Base-by-base conservation (phyloP, 2,113 vertebrate species). In the Dicaeum eximium region DNA sequence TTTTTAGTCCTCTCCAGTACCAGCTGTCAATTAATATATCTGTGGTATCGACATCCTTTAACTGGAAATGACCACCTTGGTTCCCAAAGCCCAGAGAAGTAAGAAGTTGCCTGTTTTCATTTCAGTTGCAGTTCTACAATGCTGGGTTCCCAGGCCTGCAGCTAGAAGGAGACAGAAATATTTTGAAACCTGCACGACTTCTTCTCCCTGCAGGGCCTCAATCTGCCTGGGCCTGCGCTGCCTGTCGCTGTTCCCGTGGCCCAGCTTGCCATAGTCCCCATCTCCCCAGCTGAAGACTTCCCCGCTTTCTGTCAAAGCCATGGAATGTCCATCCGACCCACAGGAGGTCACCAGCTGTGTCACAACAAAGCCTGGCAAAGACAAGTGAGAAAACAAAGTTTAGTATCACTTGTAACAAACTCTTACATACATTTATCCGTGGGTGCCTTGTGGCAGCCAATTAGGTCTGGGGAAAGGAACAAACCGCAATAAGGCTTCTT, bases 231-330 rank as follows among this genome's bases (percentile, higher is more conserved):
- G 98, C 18, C 98, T 88, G 66, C 98, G 97, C 56, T 98, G 98
- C 28, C 98, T 85, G 96, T 98, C 98, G 0, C 98, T 98, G 96
- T 98, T 98, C 4, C 98, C 98, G 1, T 98, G 98, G 45, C 98
- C 98, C 27, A 98, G 95, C 92, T 98, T 98, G 87, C 98, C 98
- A 35, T 98, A 98, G 92, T 98, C 98, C 69, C 98, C 98, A 48
- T 98, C 98, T 75, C 98, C 98, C 98, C 98, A 98, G 91, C 98
- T 98, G 71, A 98, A 98, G 53, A 98, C 98, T 71, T 98, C 98
- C 31, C 98, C 98, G 2, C 98, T 98, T 74, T 98, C 98, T 17
- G 98, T 98, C 54, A 98, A 71, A 83, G 98, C 98, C 98, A 98
- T 98, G 31, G 98, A 98, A 71, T 98, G 98, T 5, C 98, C 98